Conservation (phyloP, 92 coral and sea anemone genomes). For the Epizoanthus rinbou region DNA sequence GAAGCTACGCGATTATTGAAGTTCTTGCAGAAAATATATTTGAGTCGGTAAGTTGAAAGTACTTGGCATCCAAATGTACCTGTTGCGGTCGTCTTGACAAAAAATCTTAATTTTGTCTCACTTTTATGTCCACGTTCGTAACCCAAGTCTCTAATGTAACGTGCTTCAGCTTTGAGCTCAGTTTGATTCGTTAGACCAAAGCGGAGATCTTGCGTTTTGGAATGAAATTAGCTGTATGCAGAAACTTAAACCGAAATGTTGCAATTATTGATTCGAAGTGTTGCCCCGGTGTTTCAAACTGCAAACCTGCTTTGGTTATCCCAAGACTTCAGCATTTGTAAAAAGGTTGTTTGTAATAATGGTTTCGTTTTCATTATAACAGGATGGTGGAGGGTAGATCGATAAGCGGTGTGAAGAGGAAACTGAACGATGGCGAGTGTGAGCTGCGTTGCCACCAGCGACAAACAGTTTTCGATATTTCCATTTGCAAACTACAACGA, state of each 20-base stretch:
- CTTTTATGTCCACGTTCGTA: neutral
- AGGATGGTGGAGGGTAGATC: slow-evolving; percentile 87
- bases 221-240: too few relatives aligned
- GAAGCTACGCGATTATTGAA: slow-evolving; percentile 29
- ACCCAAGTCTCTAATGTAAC: neutral
- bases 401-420: slow-evolving; percentile 81
- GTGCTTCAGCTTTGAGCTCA: neutral
- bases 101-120: slow-evolving; percentile 37
- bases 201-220: too few relatives aligned
- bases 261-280: too few relatives aligned
- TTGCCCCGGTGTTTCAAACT: too few relatives aligned
- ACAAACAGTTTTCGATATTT: slow-evolving; percentile 93
- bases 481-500: slow-evolving; percentile 94
- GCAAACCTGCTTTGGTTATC: too few relatives aligned
- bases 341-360: slow-evolving; percentile 17
- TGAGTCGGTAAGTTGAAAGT: slow-evolving; percentile 65
- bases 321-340: neutral
- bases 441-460: slow-evolving; percentile 93
- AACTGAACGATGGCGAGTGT: slow-evolving; percentile 67
- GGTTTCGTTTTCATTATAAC: neutral
- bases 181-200: too few relatives aligned
- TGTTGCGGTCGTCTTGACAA: slow-evolving; percentile 59
- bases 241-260: too few relatives aligned
- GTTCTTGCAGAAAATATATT: slow-evolving; percentile 26
- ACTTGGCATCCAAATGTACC: slow-evolving; percentile 34